Base-by-base conservation (phyloP, 1,140 invertebrate genomes). In the Drosophila grimshawi region DNA sequence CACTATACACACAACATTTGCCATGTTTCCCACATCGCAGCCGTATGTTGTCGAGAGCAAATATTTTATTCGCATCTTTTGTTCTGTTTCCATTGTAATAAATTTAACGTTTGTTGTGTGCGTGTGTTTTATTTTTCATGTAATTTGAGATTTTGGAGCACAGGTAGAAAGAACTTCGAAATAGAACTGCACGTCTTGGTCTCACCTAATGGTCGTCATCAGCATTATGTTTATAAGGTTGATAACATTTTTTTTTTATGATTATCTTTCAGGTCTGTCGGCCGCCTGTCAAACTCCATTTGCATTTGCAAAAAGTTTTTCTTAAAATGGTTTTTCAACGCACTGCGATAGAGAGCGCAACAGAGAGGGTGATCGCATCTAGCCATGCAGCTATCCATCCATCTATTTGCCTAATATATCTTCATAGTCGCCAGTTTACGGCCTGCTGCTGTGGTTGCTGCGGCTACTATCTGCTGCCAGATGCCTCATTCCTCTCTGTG, bases 371-470 rank as follows among this genome's bases (percentile, higher is more conserved):
- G 7, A 39, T 10, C 19, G 48, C 57, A 63, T 55, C 65, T 53
- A 69, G 69, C 65, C 43, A 64, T 65, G 43, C 53, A 48, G 65
- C 60, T 43, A 56, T 62, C 62, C 59, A 81, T 89, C 81, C 85
- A 81, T 85, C 85, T 81, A 89, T 89, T 89, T 89, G 86, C 85
- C 85, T 89, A 90, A 89, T 85, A 90, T 89, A 89, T 89, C 86
- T 89, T 89, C 85, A 89, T 89, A 90, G 85, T 89, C 85, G 81
- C 85, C 85, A 85, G 77, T 88, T 90, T 89, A 90, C 67, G 74
- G 85, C 86, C 78, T 63, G 55, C 66, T 83, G 33, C 49, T 51
- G 52, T 1, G 19, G 19, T 5, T 52, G 57, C 51, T 30, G 37
- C 46, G 51, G 49, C 33, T 48, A 33, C 55, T 74, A 73, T 80